phyloP scores from a whole-genome alignment of 2,888 invertebrate genomes.

The Lasioglossum malachurum region DNA sequence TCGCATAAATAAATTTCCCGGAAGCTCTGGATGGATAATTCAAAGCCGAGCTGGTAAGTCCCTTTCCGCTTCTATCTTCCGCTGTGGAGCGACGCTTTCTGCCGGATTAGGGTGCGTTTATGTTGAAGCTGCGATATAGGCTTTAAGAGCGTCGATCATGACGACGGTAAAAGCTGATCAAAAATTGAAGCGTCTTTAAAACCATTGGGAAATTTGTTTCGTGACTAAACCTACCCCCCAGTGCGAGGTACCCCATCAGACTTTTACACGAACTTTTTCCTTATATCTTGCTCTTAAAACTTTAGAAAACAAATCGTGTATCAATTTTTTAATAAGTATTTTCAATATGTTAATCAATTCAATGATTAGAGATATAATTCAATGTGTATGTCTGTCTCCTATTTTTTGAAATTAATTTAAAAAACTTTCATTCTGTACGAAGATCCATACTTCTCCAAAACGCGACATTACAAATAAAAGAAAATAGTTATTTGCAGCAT shows the following conservation, averaged over 20 bases:
- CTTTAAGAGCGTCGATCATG: neutral
- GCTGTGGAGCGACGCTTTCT: neutral
- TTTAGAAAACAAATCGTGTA: neutral
- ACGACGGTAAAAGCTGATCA: neutral
- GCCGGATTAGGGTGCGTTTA: neutral
- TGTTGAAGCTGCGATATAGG: neutral
- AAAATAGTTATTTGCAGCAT: too few relatives aligned
- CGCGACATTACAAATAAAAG: too few relatives aligned
- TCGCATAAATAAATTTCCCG: slow-evolving; percentile 1
- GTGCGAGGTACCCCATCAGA: too few relatives aligned
- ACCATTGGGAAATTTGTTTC: neutral
- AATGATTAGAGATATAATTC: neutral
- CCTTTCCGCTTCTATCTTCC: neutral
- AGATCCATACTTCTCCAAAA: too few relatives aligned
- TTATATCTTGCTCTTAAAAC: neutral
- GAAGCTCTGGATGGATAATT: slow-evolving; percentile 3
- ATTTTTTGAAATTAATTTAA: neutral
- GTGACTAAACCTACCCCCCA: neutral
- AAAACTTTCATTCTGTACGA: too few relatives aligned
- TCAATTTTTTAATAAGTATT: too few relatives aligned
- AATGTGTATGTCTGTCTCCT: neutral
- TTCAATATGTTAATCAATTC: too few relatives aligned
- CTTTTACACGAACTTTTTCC: too few relatives aligned
- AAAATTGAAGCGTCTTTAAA: neutral
- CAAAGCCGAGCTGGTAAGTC: slow-evolving; percentile 1